A percentile compares a stretch with the other conserved stretches of the same genome.
These are phyloP conservation scores for Riparia riparia DNA, from an alignment of 2,113 vertebrate species.

Conservation along the genomic window DNA sequence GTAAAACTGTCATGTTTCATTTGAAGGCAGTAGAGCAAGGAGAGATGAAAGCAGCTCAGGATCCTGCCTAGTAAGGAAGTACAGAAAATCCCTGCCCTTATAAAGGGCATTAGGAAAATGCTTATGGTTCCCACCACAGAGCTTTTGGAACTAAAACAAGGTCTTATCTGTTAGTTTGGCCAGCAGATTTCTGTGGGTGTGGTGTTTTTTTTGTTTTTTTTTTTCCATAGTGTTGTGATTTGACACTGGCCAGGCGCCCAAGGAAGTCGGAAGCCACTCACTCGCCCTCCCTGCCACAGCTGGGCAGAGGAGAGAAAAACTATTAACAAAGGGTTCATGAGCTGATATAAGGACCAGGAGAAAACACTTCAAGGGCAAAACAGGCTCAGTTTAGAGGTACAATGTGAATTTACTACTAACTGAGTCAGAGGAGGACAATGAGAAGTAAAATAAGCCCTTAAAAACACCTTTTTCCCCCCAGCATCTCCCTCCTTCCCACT, in stretches of 20 bases:
- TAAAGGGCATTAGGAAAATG: not conserved
- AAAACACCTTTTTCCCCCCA: not conserved
- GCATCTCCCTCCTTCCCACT: too few species aligned
- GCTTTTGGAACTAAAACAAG: not conserved
- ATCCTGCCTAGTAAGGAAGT: not conserved
- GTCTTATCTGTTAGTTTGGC: not conserved
- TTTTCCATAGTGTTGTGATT: too few species aligned
- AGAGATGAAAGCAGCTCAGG: not conserved
- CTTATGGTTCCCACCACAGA: not conserved
- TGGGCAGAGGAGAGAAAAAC: not conserved
- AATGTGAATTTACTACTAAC: not conserved
- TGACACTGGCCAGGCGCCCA: not conserved
- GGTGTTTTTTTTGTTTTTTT: not conserved
- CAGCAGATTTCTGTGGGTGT: not conserved
- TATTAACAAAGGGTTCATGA: not conserved
- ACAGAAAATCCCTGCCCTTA: not conserved
- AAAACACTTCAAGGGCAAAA: not conserved
- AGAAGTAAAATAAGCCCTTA: not conserved
- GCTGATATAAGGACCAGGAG: not conserved
- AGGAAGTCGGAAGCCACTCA: accelerated
- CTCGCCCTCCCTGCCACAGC: not conserved
- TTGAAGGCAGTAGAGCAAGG: not conserved
- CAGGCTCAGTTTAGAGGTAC: not conserved
- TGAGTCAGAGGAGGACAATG: not conserved
- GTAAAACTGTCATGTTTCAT: not conserved